A percentile compares a stretch with the other conserved stretches of the same genome.
phyloP scores from a whole-genome alignment of 2,113 vertebrate species.

The Rhynchopsitta pachyrhyncha region DNA sequence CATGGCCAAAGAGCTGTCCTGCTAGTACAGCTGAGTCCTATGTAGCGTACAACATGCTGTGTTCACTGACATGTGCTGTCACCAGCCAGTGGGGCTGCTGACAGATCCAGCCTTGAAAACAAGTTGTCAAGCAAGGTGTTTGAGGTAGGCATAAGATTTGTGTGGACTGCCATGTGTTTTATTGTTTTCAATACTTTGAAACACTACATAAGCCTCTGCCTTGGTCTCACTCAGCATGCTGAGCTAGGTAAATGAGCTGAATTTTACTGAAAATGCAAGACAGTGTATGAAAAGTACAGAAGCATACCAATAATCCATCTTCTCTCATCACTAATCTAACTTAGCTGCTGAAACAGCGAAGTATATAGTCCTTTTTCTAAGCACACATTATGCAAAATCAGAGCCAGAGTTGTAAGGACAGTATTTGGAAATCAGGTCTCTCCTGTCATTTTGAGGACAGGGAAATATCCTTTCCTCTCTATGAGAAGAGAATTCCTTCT shows the following conservation, averaged over 20 bases:
- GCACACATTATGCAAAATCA: background rate
- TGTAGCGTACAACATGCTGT: too few relatives aligned
- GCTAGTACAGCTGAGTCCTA: fast-evolving
- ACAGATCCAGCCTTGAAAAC: background rate
- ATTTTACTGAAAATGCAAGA: background rate
- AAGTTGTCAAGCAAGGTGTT: background rate
- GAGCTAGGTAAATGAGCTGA: background rate
- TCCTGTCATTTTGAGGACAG: background rate
- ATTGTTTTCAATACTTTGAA: background rate
- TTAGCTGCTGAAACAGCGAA: background rate
- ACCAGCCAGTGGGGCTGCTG: background rate
- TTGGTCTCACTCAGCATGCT: background rate
- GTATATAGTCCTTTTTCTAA: background rate
- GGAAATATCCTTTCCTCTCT: background rate
- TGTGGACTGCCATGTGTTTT: background rate
- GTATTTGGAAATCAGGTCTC: background rate
- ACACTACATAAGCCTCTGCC: background rate
- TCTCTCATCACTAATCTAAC: background rate
- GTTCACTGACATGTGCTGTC: background rate
- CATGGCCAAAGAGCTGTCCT: background rate
- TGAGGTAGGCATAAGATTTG: background rate
- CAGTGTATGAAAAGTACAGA: background rate
- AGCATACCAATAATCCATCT: background rate
- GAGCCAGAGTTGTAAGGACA: background rate
- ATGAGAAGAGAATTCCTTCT: background rate